These are phyloP conservation scores for Onychomys arenicola DNA, from an alignment of 2,797 vertebrate species.

Conservation along the genomic window DNA sequence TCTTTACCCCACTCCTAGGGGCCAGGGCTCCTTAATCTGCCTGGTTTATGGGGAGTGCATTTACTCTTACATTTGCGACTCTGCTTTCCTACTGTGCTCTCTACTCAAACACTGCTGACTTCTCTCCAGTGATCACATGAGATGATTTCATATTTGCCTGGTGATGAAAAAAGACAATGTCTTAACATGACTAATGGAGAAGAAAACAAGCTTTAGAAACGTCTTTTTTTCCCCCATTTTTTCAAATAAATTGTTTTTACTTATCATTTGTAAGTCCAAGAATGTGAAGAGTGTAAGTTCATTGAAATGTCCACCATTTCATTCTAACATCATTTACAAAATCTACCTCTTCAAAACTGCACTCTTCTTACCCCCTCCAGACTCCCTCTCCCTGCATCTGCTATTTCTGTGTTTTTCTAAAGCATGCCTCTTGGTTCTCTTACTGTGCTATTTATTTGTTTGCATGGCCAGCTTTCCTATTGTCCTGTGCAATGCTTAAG, in stretches of 20 bases:
- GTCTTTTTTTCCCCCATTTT: not conserved
- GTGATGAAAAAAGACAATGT: not conserved
- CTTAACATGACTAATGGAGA: constrained; percentile 1
- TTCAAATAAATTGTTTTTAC: not conserved
- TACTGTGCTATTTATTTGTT: not conserved
- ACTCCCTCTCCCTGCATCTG: not conserved
- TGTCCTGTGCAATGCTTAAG: not conserved
- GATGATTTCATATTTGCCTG: not conserved
- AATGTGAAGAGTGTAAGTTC: not conserved
- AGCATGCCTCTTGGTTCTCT: not conserved
- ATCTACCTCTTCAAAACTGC: not conserved
- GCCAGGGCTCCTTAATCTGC: not conserved
- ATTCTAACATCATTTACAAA: not conserved
- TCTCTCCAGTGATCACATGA: not conserved
- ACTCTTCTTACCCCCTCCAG: not conserved
- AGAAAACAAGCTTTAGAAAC: constrained; percentile 18
- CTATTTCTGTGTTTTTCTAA: not conserved
- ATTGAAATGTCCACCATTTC: not conserved
- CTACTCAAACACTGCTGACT: not conserved
- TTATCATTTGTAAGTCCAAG: not conserved
- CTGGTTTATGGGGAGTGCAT: not conserved
- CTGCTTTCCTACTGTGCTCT: not conserved
- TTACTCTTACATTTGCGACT: not conserved
- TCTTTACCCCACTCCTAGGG: not conserved
- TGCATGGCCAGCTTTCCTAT: not conserved